A percentile compares a stretch with the other conserved stretches of the same genome.
Conservation (phyloP, 2,113 vertebrate species). For the Loxodonta africana region DNA sequence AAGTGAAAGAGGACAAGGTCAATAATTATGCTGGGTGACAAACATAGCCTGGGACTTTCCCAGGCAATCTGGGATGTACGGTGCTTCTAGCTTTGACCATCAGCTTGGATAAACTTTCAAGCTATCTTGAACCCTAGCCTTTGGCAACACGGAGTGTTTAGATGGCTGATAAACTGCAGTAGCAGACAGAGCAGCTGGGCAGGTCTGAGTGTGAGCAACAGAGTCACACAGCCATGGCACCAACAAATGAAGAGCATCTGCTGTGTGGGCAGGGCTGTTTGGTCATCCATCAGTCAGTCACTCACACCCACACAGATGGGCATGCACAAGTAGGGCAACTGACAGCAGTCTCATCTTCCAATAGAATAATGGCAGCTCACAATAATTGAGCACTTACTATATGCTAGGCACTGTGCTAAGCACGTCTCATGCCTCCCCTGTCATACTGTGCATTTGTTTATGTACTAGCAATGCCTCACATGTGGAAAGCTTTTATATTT, state of each 20-base stretch:
- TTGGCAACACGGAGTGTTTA: neutral
- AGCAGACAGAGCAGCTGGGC: neutral
- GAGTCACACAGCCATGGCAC: neutral
- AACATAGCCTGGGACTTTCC: neutral
- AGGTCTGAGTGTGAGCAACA: neutral
- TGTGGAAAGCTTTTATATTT: neutral
- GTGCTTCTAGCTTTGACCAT: neutral
- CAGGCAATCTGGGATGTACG: neutral
- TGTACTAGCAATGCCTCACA: neutral
- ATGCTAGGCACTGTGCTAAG: neutral
- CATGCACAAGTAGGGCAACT: neutral
- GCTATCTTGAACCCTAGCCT: neutral
- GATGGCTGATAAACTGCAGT: neutral
- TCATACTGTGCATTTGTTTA: neutral
- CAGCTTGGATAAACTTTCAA: constrained; percentile 26
- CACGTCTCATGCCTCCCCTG: neutral
- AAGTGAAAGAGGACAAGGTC: constrained; percentile 32
- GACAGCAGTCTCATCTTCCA: neutral
- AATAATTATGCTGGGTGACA: neutral
- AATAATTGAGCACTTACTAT: neutral
- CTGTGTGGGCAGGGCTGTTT: neutral
- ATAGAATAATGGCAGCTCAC: neutral
- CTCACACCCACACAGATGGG: neutral
- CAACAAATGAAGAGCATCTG: constrained; percentile 13
- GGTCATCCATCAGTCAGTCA: neutral